Conservation (phyloP, 2,113 vertebrate species). For the Nematolebias whitei region DNA sequence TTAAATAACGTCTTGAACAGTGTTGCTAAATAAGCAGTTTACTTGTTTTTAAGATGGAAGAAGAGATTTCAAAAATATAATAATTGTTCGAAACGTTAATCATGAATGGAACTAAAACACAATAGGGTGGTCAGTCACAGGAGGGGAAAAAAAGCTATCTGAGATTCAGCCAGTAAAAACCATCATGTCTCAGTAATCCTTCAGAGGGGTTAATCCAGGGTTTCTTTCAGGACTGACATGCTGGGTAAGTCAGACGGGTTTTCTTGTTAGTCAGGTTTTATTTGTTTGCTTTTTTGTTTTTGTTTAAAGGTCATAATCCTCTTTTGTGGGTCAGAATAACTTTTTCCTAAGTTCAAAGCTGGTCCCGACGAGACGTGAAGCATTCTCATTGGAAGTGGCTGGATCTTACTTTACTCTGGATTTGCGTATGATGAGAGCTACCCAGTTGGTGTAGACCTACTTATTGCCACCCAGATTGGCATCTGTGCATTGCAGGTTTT, state of each 20-base stretch:
- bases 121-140: constrained; percentile 10
- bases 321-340: constrained; percentile 45
- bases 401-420: too few species aligned
- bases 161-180: constrained; percentile 20
- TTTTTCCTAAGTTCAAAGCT: constrained; percentile 34
- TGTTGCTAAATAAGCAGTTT: not conserved
- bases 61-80: constrained; percentile 2
- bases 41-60: not conserved
- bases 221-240: constrained; percentile 30
- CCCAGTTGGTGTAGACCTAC: too few species aligned
- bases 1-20: constrained; percentile 1
- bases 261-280: constrained; percentile 17
- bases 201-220: constrained; percentile 34
- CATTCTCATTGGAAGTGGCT: too few species aligned
- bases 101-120: constrained; percentile 11
- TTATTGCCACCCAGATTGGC: too few species aligned
- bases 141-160: constrained; percentile 19
- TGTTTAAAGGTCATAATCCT: constrained; percentile 32
- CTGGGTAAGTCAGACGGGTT: constrained; percentile 25
- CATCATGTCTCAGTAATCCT: constrained; percentile 32
- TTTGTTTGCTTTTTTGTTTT: not conserved
- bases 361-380: constrained; percentile 33
- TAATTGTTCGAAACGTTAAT: constrained; percentile 6
- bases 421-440: too few species aligned
- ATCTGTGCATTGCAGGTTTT: too few species aligned